Base-by-base conservation (phyloP, 1,140 invertebrate species). In the Nomia melanderi region DNA sequence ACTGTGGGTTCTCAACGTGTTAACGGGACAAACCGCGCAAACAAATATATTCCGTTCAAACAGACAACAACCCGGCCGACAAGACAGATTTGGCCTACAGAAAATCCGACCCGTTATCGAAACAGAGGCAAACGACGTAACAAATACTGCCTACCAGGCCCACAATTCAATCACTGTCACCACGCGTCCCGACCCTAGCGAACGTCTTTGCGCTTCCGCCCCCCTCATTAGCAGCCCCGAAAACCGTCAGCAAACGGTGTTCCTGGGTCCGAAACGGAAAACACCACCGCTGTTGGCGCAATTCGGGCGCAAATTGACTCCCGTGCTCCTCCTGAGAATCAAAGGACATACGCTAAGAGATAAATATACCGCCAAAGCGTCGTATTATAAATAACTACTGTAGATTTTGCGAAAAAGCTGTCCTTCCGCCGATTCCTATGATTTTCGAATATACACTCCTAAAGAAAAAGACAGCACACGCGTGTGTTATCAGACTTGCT, bases 301-400 rank as follows among this genome's bases (percentile, higher is more conserved):
- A 44, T 31, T 8, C 33, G 20, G 23, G 11, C n/a, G 29, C 39
- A 14, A 44, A 44, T 44, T 25, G 53, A 56, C 33, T n/a, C 7
- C 14, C 7, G 36, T 4, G 5, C 11, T 17, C 14, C 7, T 31
- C 20, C 11, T 23, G 29, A 25, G 33, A 67, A 57, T 75, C 72
- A 33, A 53, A 53, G 44, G 70, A 64, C 39, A 60, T 17, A n/a
- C 41, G 53, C n/a, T 14, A 47, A 12, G 44, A 57, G 63, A 67
- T 75, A 75, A 75, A 75, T 57, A 66, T 53, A 39, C 14, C 36
- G 60, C 1, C 41, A 41, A 8, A 25, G 63, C 12, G 9, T 39
- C 5, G 63, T n/a, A 57, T 57, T 64, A 75, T 75, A 75, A 75
- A 75, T 75, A 75, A 67, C n/a, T n/a, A n/a, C n/a, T n/a, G n/a